Percentiles rank a stretch among this genome's conserved stretches.
Evolutionary conservation across 2,888 invertebrate species (phyloP).

Genomic region (Drosophila kanekoi): DNA sequence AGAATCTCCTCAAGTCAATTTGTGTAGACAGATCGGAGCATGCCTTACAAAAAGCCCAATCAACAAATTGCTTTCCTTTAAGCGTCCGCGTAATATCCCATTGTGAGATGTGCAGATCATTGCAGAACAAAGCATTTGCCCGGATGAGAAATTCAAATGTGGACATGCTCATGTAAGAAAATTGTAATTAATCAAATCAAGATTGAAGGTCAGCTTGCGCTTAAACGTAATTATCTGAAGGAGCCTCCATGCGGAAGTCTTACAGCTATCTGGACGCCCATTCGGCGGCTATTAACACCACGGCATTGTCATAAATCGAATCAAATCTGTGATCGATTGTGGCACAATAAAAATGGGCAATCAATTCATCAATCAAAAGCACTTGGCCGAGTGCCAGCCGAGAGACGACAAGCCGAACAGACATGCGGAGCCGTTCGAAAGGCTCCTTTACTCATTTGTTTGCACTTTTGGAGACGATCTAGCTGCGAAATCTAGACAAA

Average conservation of each 20-base stretch:
- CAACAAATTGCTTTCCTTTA: not conserved
- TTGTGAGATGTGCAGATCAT: not conserved
- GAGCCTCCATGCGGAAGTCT: constrained; percentile 49
- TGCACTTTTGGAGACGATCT: constrained; percentile 51
- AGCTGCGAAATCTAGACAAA: constrained; percentile 15
- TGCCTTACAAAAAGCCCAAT: no score
- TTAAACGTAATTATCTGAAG: constrained; percentile 19
- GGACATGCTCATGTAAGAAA: constrained; percentile 15
- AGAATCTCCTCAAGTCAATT: not conserved
- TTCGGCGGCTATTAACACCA: constrained; percentile 37
- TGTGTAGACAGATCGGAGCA: no score
- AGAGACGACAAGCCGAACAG: constrained; percentile 18
- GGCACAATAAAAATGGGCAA: constrained; percentile 48
- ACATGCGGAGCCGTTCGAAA: constrained; percentile 33
- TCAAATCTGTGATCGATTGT: constrained; percentile 11
- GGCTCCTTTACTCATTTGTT: constrained; percentile 54
- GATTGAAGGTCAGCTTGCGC: constrained; percentile 27
- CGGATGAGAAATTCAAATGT: constrained; percentile 1
- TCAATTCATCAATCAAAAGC: constrained; percentile 67
- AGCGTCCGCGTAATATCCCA: not conserved
- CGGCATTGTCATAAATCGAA: constrained; percentile 27
- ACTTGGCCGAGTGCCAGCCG: constrained; percentile 36
- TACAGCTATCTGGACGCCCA: constrained; percentile 32
- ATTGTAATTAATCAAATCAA: constrained; percentile 21
- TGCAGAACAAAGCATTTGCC: not conserved